Evolutionary conservation across 2,888 invertebrate genomes (phyloP).

Genomic region (Toxonevra muliebris): DNA sequence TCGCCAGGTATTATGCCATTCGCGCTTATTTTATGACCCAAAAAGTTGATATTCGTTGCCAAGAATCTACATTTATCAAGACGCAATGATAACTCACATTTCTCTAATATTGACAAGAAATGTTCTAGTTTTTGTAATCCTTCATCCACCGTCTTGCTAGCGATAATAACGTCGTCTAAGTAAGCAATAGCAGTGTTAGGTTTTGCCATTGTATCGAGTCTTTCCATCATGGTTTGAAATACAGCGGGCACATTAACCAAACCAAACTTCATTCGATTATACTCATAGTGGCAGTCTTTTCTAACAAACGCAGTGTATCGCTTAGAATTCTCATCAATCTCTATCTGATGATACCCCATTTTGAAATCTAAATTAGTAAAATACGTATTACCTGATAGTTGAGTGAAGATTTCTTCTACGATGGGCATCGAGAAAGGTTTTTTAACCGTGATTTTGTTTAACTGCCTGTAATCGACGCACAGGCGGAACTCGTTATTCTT

Average conservation of each 20-base stretch:
- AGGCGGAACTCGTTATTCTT: slow-evolving; percentile 3
- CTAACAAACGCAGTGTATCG: slow-evolving; percentile 34
- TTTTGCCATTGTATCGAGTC: too few species aligned
- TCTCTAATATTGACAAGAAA: not conserved
- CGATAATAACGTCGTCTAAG: slow-evolving; percentile 8
- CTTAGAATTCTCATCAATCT: slow-evolving; percentile 26
- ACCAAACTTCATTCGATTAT: slow-evolving; percentile 31
- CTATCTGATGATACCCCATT: slow-evolving; percentile 34
- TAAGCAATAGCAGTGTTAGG: not conserved
- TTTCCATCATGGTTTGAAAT: slow-evolving; percentile 33
- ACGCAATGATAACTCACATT: not conserved
- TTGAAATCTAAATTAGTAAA: slow-evolving; percentile 30
- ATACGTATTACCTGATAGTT: slow-evolving; percentile 19
- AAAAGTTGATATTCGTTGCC: too few species aligned
- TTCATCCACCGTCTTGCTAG: slow-evolving; percentile 9
- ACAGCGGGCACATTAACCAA: slow-evolving; percentile 28
- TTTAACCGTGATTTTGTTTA: slow-evolving; percentile 1
- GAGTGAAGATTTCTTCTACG: too few species aligned
- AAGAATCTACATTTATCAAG: slow-evolving; percentile 2
- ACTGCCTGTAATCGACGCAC: slow-evolving; percentile 15
- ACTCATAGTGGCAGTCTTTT: slow-evolving; percentile 29
- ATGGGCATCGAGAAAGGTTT: slow-evolving; percentile 6
- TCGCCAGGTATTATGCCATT: slow-evolving; percentile 13
- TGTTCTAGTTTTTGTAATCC: not conserved
- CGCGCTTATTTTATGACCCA: not conserved